Percentiles rank a stretch among this genome's conserved stretches.
These are phyloP conservation scores for Terebella lapidaria DNA, from an alignment of 2,888 invertebrate genomes.

Conservation along the genomic window DNA sequence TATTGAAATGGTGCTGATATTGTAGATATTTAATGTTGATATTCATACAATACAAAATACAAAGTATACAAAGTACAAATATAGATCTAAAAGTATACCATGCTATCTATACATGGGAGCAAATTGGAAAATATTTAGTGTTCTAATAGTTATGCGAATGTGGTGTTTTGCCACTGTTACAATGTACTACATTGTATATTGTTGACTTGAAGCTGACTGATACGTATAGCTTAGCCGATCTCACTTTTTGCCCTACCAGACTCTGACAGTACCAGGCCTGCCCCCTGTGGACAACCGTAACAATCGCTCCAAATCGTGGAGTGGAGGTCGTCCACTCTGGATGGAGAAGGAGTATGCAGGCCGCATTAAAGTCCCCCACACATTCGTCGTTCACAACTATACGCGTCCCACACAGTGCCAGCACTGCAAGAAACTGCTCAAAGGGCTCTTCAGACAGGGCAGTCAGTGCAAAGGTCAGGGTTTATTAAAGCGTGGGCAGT, in stretches of 20 bases:
- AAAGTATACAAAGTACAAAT: background rate
- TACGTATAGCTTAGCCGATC: too few species aligned
- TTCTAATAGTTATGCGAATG: too few species aligned
- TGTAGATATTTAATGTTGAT: background rate
- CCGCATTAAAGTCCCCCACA: slow-evolving; percentile 78
- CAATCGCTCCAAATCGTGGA: slow-evolving; percentile 53
- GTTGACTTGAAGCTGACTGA: too few species aligned
- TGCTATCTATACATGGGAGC: too few species aligned
- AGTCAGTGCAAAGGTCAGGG: slow-evolving; percentile 78
- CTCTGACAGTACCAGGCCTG: background rate
- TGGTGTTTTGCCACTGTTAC: too few species aligned
- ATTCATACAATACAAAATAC: background rate
- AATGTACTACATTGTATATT: too few species aligned
- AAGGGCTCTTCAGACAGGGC: slow-evolving; percentile 87
- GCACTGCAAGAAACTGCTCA: slow-evolving; percentile 88
- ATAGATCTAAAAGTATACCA: too few species aligned
- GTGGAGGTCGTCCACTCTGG: slow-evolving; percentile 66
- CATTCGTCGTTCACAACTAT: slow-evolving; percentile 93
- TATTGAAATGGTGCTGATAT: too few species aligned
- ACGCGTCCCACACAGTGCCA: slow-evolving; percentile 95
- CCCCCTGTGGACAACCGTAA: slow-evolving; percentile 16
- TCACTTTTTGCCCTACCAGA: background rate
- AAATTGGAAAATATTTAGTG: too few species aligned
- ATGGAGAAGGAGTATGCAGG: slow-evolving; percentile 68
- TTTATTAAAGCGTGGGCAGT: background rate